Evolutionary conservation across 2,888 invertebrate genomes (phyloP), one percentile per base, ranked within the genome.

Genomic region (Agrochola circellaris): DNA sequence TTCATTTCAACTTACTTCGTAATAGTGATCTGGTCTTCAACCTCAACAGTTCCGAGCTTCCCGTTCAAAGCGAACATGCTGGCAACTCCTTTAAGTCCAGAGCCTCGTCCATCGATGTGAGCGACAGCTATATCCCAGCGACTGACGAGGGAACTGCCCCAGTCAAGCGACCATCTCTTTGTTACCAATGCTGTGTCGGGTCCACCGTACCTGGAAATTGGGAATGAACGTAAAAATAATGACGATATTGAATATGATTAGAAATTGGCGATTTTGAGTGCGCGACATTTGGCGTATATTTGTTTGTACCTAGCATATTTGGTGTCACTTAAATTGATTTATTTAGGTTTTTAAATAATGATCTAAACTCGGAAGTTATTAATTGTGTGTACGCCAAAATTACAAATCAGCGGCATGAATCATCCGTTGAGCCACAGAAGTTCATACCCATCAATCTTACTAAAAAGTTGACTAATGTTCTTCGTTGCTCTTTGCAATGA

Each of bases 81-180:
- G 69, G 97, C 97, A 87, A 99, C 98, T 48, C 99, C 99, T 87
- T 98, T 97, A 68, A 98, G 96, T 0, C 99, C 99, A 0, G 99
- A 98, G 11, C 99, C 99, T 75, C 99, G 97, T 0, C 98, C 98
- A 96, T 99, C 99, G 81, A 99, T 99, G 84, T 97, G 97, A 0
- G 98, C 99, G 87, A 99, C 98, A 78, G 99, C 98, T 83, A 99
- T 98, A 87, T 98, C 98, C 93, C 98, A 98, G 81, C 98, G 98
- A 34, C 98, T 98, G 30, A 98, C 98, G 68, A 99, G 97, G 89
- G 99, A 99, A 58, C 98, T 98, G 76, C 98, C 98, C 99, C 99
- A 99, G 92, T 98, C 98, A 34, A 99, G 92, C 82, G 96, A 97
- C 97, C 98, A 99, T 91, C 97, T 97, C 89, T 99, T 98, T 0